Conservation (phyloP, 2,888 invertebrate genomes). For the Taenaris catops region DNA sequence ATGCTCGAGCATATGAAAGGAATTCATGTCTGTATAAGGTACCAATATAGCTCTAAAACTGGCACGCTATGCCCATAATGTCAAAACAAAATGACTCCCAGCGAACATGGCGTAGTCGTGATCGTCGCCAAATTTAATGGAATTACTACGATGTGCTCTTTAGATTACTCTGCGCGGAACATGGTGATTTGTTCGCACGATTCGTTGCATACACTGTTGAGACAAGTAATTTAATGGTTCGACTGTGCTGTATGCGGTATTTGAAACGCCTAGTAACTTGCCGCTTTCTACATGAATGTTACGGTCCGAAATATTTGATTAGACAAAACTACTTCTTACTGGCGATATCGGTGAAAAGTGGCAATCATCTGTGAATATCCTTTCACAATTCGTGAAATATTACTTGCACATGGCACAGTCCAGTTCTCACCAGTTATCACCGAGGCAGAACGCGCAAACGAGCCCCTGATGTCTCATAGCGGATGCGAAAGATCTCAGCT, state of each 20-base stretch:
- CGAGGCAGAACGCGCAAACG: too few relatives aligned
- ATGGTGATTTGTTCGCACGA: constrained; percentile 9
- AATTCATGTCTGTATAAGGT: constrained; percentile 43
- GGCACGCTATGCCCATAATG: constrained; percentile 15
- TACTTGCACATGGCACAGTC: too few relatives aligned
- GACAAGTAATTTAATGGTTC: constrained; percentile 4
- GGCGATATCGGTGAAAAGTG: too few relatives aligned
- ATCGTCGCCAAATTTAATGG: constrained; percentile 11
- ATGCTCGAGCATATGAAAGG: constrained; percentile 33
- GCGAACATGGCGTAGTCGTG: constrained; percentile 17
- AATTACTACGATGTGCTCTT: constrained; percentile 11
- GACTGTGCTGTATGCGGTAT: too few relatives aligned
- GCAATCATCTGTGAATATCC: neutral
- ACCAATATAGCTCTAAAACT: constrained; percentile 37
- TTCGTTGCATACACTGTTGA: constrained; percentile 1
- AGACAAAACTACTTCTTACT: too few relatives aligned
- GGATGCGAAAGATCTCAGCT: too few relatives aligned
- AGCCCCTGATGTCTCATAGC: too few relatives aligned
- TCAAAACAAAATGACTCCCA: constrained; percentile 5
- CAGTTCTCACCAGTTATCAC: too few relatives aligned
- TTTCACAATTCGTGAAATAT: constrained; percentile 11
- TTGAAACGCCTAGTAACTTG: too few relatives aligned
- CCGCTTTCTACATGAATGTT: too few relatives aligned
- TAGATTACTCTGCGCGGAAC: constrained; percentile 4
- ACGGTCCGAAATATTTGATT: too few relatives aligned